Evolutionary conservation across 2,797 vertebrate species (phyloP), one percentile per base, ranked within the genome.

Genomic region (Danionella dracula): DNA sequence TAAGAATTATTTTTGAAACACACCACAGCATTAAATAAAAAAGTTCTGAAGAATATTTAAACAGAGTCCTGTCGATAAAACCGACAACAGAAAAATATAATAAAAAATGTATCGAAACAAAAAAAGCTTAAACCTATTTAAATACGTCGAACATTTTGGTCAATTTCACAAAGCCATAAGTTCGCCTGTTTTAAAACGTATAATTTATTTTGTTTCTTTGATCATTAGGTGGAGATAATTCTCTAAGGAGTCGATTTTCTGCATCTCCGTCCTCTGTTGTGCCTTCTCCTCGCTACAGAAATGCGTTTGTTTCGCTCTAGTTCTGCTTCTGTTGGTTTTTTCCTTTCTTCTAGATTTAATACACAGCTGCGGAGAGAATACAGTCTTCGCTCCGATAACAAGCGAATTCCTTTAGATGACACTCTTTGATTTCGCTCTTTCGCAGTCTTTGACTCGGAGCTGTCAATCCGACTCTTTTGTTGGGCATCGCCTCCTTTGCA

Each of bases 391-490:
- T 55, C 83, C 84, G 86, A 85, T 86, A 85, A 89, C 88, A 88
- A 85, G 85, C 87, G 84, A 89, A 80, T 85, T 91, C 86, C 85
- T 73, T 73, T 74, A 78, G 42, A 66, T 21, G 45, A 76, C 72
- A 76, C 73, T 70, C 83, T 90, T 90, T 88, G 86, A 87, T 90
- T 86, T 85, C 72, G 81, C 81, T 72, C 62, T 78, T 68, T 58
- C 85, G 82, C 77, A 71, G 82, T 76, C 82, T 85, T 90, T 88
- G 84, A 82, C 89, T 89, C 83, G 79, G 79, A 74, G 82, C 54
- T 70, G 88, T 92, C 92, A 92, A 83, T 89, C 91, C 83, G 74
- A 80, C 77, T 64, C 84, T 82, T 83, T 85, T 82, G 82, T 85
- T 85, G 75, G 83, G 84, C 76, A 80, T 81, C 83, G 78, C 82